A percentile compares a stretch with the other conserved stretches of the same genome.
phyloP scores from a whole-genome alignment of 2,888 invertebrate genomes.

The Heliconius hortense region DNA sequence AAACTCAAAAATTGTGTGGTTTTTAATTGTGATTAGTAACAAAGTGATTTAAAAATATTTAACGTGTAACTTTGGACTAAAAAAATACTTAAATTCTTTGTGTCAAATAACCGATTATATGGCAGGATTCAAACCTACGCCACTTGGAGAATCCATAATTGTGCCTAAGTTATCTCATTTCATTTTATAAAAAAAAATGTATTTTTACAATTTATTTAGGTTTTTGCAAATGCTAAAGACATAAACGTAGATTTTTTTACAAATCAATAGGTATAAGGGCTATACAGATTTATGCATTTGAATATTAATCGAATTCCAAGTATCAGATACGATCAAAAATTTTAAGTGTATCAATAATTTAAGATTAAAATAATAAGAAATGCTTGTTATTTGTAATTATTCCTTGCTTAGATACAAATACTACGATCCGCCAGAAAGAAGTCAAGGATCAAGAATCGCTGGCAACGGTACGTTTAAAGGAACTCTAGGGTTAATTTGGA shows the following conservation, averaged over 20 bases:
- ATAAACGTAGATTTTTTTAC: background rate
- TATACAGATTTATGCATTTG: too few species aligned
- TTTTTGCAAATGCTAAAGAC: background rate
- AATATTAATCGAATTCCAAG: too few species aligned
- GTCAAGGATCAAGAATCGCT: constrained; percentile 85
- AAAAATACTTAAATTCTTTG: background rate
- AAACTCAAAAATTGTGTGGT: background rate
- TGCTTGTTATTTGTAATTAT: too few species aligned
- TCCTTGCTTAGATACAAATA: constrained; percentile 81
- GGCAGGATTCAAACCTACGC: background rate
- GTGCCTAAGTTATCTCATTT: too few species aligned
- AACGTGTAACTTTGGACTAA: background rate
- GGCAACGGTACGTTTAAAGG: constrained; percentile 87
- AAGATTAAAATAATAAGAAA: too few species aligned
- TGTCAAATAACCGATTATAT: background rate
- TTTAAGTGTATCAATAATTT: too few species aligned
- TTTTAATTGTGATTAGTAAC: background rate
- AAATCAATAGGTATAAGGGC: background rate
- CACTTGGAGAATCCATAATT: too few species aligned
- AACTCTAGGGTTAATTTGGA: constrained; percentile 86
- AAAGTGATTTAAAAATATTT: background rate
- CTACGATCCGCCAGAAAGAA: constrained; percentile 87
- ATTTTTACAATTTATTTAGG: background rate
- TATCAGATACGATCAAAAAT: too few species aligned
- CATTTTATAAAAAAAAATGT: too few species aligned